Base-by-base conservation (phyloP, 2,113 vertebrate genomes). In the Pyxicephalus adspersus region DNA sequence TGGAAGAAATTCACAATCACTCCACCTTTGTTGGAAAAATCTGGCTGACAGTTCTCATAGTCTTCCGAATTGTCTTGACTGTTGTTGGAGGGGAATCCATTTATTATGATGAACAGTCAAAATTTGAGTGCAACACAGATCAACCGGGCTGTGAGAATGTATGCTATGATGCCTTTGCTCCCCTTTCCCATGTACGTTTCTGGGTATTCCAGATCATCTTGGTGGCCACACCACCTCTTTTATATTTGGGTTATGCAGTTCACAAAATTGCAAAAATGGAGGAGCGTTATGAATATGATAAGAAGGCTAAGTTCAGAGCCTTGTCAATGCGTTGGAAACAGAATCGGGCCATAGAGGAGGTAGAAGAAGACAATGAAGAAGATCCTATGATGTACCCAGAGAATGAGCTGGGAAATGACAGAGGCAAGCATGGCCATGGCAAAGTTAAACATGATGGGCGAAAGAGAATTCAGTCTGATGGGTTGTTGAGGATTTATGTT, bases 1-100 rank as follows among this genome's bases (percentile, higher is more conserved):
- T 99, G 87, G 97, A 99, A 91, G 98, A 99, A 92, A 98, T 99
- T 92, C 97, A 99, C 95, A 97, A 99, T 90, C 98, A 99, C 85
- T 99, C 98, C 79, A 99, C 98, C 20, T 98, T 99, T 82, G 97
- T 99, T 83, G 97, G 98, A 89, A 99, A 99, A 90, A 96, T 99
- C 92, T 99, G 98, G 97, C 94, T 99, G 92, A 96, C 96, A 0
- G 93, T 96, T 73, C 85, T 99, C 87, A 96, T 99, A 28, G 95
- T 99, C 65, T 99, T 99, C 87, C 96, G 98, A 79, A 99, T 99
- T 3, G 97, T 99, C 19, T 94, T 99, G 0, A 99, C 97, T 0
- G 98, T 95, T 0, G 98, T 99, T 20, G 98, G 98, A 13, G 98
- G 98, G 25, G 98, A 99, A 77, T 98, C 97, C 89, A 99, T 99